Evolutionary conservation across 1,140 invertebrate genomes (phyloP), one percentile per base, ranked within the genome.

Genomic region (Trichogramma pretiosum): DNA sequence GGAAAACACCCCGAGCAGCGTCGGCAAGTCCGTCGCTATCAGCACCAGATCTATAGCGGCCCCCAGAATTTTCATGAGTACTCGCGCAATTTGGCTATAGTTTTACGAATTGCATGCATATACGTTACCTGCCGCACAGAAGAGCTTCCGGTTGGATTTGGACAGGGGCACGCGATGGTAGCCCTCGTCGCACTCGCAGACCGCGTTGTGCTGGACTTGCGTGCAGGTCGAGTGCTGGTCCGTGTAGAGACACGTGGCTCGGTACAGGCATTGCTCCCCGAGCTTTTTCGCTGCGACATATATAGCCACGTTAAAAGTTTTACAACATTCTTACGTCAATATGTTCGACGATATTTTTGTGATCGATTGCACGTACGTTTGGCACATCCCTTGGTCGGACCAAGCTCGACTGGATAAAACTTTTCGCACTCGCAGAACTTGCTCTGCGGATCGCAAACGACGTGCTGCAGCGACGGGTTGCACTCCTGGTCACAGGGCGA

Each of bases 181-280:
- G 33, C 86, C 85, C 36, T 72, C 67, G 61, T 82, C 78, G 70
- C 87, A 89, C 61, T 87, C 83, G 67, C 87, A 90, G 55, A 86
- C 79, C 24, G 86, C 85, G 64, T 89, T 89, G 75, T 90, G 85
- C 59, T 85, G 80, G 57, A 89, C 77, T 67, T 88, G 86, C 39
- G 82, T 79, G 64, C 86, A 89, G 13, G 81, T 82, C 41, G 86
- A 77, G 70, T 89, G 84, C 48, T 81, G 79, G 66, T 89, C 86
- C 59, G 77, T 74, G 57, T 79, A 85, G 52, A 74, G 76, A 63
- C 87, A 90, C 32, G 84, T 82, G 65, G 85, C 79, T 55, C 80
- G 74, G 64, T 89, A 88, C 65, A 86, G 85, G 66, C 87, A 90
- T 65, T 87, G 85, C 62, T 89, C 86, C 39, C 87, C 87, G 57